Conservation (phyloP, 1,140 invertebrate genomes). For the Potamilus streckersoni region DNA sequence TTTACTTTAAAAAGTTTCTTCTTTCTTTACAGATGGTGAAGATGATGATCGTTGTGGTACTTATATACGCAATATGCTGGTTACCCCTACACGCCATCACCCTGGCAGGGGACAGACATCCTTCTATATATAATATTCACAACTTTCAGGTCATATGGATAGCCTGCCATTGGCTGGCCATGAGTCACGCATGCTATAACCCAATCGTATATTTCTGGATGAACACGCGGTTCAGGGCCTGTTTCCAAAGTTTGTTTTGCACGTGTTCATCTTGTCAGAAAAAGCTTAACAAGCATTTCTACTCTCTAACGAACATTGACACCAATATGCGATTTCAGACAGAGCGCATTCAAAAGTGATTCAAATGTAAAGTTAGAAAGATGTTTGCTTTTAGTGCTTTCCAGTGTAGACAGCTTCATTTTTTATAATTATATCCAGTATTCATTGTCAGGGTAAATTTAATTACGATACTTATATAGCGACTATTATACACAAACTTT, state of each 20-base stretch:
- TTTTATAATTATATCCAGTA: too few relatives aligned
- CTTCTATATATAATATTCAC: conserved; percentile 63
- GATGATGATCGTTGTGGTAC: conserved; percentile 91
- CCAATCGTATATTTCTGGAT: conserved; percentile 94
- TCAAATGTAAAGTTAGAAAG: too few relatives aligned
- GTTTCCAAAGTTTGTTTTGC: conserved; percentile 60
- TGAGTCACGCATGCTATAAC: conserved; percentile 94
- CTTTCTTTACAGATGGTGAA: conserved; percentile 86
- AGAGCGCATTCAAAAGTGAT: too few relatives aligned
- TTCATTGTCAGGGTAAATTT: too few relatives aligned
- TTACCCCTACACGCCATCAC: conserved; percentile 82
- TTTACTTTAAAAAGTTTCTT: conserved; percentile 10
- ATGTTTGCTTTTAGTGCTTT: too few relatives aligned
- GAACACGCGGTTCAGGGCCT: conserved; percentile 81
- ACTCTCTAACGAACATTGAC: too few relatives aligned
- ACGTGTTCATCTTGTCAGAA: conserved; percentile 21
- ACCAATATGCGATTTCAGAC: too few relatives aligned
- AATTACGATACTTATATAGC: too few relatives aligned
- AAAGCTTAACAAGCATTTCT: too few relatives aligned
- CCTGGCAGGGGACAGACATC: conserved; percentile 60
- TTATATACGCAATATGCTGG: conserved; percentile 90
- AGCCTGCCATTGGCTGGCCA: conserved; percentile 82
- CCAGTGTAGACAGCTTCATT: too few relatives aligned
- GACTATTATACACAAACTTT: too few relatives aligned
- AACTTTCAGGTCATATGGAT: conserved; percentile 67